Conservation (phyloP, 2,797 vertebrate genomes). For the Acanthiza pusilla region DNA sequence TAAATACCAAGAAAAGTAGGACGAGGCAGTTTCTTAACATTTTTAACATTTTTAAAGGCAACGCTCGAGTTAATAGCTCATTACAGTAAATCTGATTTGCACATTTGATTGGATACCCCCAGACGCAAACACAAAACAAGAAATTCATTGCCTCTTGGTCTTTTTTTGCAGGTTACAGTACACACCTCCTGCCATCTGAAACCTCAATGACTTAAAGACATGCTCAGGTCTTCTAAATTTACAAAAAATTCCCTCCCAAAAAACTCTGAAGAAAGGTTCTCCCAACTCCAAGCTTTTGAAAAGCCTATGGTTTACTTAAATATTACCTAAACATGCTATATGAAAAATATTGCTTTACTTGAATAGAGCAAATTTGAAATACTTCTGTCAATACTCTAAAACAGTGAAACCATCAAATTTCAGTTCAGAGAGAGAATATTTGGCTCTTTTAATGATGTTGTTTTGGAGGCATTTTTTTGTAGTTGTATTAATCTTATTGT, state of each 20-base stretch:
- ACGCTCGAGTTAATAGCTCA: neutral
- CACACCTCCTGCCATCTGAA: neutral
- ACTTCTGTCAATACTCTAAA: neutral
- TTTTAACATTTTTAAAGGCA: neutral
- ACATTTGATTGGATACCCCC: neutral
- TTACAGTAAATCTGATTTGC: neutral
- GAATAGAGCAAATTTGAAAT: neutral
- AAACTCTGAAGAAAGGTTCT: neutral
- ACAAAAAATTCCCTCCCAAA: neutral
- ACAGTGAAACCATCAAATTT: neutral
- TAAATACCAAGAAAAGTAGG: neutral
- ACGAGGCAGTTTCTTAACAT: neutral
- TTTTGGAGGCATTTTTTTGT: accelerated
- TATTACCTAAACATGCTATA: neutral
- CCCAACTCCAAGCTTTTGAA: neutral
- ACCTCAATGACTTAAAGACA: neutral
- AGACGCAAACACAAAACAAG: neutral
- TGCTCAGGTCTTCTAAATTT: neutral
- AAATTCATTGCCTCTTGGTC: neutral
- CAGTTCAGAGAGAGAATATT: neutral
- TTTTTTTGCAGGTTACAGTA: neutral
- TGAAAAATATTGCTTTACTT: neutral
- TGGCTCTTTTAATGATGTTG: neutral
- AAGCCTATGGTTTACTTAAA: neutral
- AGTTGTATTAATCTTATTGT: neutral